Conservation (phyloP, 2,888 invertebrate genomes). For the Plebejus argus region DNA sequence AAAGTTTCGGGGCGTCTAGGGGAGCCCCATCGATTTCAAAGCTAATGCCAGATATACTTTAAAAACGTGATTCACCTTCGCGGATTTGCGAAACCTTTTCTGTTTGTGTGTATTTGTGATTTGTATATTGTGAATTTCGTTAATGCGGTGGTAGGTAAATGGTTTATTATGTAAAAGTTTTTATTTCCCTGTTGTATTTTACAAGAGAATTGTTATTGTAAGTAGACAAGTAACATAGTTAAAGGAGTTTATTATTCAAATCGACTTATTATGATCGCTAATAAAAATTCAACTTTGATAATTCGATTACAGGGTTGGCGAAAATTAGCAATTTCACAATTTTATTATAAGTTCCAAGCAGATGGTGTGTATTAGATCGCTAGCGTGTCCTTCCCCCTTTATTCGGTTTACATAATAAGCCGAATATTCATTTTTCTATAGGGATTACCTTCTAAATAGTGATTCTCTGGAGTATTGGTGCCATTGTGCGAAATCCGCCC, state of each 20-base stretch:
- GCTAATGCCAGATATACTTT: slow-evolving; percentile 55
- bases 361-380: neutral
- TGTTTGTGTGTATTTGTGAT: neutral
- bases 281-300: slow-evolving; percentile 18
- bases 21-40: slow-evolving; percentile 72
- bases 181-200: no score
- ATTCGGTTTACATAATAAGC: slow-evolving; percentile 76
- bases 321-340: slow-evolving; percentile 24
- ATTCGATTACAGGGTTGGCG: neutral
- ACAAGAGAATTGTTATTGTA: no score
- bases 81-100: slow-evolving; percentile 6
- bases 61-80: slow-evolving; percentile 34
- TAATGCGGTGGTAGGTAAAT: neutral
- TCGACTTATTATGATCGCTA: slow-evolving; percentile 21
- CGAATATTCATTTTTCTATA: slow-evolving; percentile 73
- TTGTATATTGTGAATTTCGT: neutral
- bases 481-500: slow-evolving; percentile 53
- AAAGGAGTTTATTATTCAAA: slow-evolving; percentile 16
- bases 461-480: slow-evolving; percentile 64
- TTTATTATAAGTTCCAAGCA: slow-evolving; percentile 27
- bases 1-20: slow-evolving; percentile 68
- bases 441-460: slow-evolving; percentile 73
- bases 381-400: slow-evolving; percentile 54
- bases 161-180: neutral
- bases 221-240: no score